Evolutionary conservation across 2,888 invertebrate genomes (phyloP).

Genomic region (Stratiomys singularior): DNA sequence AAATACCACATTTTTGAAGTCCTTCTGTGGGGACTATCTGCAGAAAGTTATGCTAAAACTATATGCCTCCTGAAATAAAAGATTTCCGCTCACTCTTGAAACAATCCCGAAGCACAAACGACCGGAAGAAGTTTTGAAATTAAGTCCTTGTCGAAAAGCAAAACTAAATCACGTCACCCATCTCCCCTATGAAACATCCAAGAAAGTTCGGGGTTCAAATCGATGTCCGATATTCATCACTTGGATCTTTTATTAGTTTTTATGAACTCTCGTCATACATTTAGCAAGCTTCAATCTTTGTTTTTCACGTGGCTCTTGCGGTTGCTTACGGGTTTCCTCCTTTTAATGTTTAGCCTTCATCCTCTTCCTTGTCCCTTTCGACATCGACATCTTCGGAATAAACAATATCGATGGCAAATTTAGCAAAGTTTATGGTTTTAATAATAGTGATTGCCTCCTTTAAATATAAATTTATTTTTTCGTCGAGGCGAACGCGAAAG

Average conservation of each 20-base stretch:
- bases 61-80: too few relatives aligned
- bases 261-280: not conserved
- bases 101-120: too few relatives aligned
- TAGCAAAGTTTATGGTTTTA: conserved; percentile 52
- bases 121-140: too few relatives aligned
- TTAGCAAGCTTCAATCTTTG: conserved; percentile 15
- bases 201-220: conserved; percentile 13
- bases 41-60: too few relatives aligned
- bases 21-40: too few relatives aligned
- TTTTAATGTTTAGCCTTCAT: conserved; percentile 37
- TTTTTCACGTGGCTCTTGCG: conserved; percentile 17
- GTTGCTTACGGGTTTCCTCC: conserved; percentile 50
- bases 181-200: not conserved
- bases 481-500: conserved; percentile 41
- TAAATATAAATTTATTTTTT: conserved; percentile 53
- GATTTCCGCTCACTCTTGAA: too few relatives aligned
- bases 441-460: conserved; percentile 53
- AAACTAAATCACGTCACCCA: not conserved
- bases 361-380: conserved; percentile 41
- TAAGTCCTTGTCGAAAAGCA: not conserved
- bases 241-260: conserved; percentile 31
- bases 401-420: conserved; percentile 51
- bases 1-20: too few relatives aligned
- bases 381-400: conserved; percentile 37
- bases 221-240: conserved; percentile 33